Percentiles rank a stretch among this genome's conserved stretches.
Evolutionary conservation across 2,888 invertebrate genomes (phyloP).

Genomic region (Agapetus fuscipes): DNA sequence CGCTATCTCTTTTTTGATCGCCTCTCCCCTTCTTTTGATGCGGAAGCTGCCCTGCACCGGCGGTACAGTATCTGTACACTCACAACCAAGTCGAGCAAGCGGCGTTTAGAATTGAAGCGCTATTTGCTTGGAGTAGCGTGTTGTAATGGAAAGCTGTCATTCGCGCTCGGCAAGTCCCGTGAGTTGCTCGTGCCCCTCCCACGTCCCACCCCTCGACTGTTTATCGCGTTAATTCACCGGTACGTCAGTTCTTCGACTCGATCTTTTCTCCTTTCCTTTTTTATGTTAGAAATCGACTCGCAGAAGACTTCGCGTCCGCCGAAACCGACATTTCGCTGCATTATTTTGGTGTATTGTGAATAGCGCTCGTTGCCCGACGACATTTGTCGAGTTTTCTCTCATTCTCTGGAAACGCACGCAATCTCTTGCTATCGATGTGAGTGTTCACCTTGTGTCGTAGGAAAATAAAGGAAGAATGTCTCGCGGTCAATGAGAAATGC

Average conservation of each 20-base stretch:
- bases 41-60: constrained; percentile 6
- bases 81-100: no score
- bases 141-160: no score
- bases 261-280: constrained; percentile 15
- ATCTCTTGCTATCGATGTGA: constrained; percentile 13
- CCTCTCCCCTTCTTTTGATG: constrained; percentile 8
- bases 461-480: constrained; percentile 11
- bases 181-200: constrained; percentile 16
- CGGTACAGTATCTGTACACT: no score
- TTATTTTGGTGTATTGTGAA: no score
- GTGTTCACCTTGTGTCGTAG: constrained; percentile 15
- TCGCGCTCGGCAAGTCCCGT: no score
- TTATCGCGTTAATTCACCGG: constrained; percentile 18
- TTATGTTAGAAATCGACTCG: constrained; percentile 13
- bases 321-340: constrained; percentile 1
- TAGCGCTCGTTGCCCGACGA: background rate
- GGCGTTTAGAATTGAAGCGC: no score
- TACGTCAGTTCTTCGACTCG: constrained; percentile 15
- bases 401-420: constrained; percentile 6
- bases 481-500: constrained; percentile 13
- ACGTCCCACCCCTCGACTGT: constrained; percentile 18
- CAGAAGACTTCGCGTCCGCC: constrained; percentile 6
- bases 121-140: no score
- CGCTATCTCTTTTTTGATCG: constrained; percentile 2
- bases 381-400: background rate